Evolutionary conservation across 2,888 invertebrate species (phyloP), one percentile per base, ranked within the genome.

Genomic region (Ectemnius continuus): DNA sequence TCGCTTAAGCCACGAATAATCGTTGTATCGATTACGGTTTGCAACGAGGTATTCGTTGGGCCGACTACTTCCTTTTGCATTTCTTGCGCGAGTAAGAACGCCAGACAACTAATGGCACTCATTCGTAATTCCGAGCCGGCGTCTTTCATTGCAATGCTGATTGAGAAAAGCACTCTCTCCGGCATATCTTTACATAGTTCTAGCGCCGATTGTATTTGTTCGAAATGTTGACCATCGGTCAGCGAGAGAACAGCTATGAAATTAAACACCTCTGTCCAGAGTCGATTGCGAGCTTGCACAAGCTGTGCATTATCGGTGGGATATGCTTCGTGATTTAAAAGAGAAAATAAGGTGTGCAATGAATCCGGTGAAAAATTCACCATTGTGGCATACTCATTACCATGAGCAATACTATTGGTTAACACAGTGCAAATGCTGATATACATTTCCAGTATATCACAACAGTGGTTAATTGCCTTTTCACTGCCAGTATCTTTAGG

Each of bases 361-460:
- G 92, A 92, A 73, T 93, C 92, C 18, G 91, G 87, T 0, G 92
- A 91, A 80, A 92, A 92, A 47, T 91, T 84, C 56, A 92, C 86
- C 13, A 91, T 90, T 2, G 88, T 87, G 46, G 91, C 85, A 78
- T 92, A 91, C 56, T 86, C 88, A 6, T 85, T 78, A 82, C 91
- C 92, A 45, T 88, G 82, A 26, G 85, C 85, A 5, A 92, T 89
- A 56, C 91, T 89, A 79, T 90, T 91, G 1, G 89, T 91, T 56
- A 93, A 84, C 20, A 92, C 84, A 20, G 87, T 86, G 76, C 92
- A 92, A 56, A 93, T 87, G 36, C 89, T 87, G 0, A 91, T 87
- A 77, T 92, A 91, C 93, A 93, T 93, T 86, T 92, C 92, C 64
- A 93, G 75, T 68, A 92, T 86, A 57, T 92, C 92, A 70, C 91